Conservation (phyloP, 2,888 invertebrate species). For the Diarsia dahlii region DNA sequence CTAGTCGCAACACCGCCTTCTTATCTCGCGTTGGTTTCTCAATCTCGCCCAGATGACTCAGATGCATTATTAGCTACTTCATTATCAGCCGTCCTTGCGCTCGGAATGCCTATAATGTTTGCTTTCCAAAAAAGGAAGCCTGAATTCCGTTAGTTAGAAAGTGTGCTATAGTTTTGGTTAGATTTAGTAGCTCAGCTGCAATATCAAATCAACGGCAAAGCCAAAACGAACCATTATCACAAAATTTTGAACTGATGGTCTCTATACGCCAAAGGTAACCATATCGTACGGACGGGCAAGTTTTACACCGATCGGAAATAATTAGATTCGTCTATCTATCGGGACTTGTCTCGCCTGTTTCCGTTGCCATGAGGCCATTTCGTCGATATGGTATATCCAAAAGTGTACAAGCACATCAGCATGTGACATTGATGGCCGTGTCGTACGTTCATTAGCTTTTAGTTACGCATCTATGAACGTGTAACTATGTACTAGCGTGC, state of each 20-base stretch:
- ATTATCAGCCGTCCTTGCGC: constrained; percentile 58
- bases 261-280: neutral
- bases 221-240: neutral
- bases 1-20: constrained; percentile 68
- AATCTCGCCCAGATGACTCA: constrained; percentile 67
- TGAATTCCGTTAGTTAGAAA: constrained; percentile 41
- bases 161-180: constrained; percentile 22
- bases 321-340: constrained; percentile 42
- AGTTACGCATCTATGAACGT: constrained; percentile 55
- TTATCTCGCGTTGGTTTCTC: constrained; percentile 77
- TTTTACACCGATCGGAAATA: constrained; percentile 35
- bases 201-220: neutral
- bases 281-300: neutral
- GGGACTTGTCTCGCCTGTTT: constrained; percentile 30
- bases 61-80: constrained; percentile 53
- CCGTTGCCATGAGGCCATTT: constrained; percentile 35
- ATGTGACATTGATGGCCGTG: constrained; percentile 41
- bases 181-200: constrained; percentile 1
- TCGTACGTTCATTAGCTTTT: constrained; percentile 42
- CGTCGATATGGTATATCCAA: constrained; percentile 14
- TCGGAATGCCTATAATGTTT: constrained; percentile 38
- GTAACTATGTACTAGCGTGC: constrained; percentile 19
- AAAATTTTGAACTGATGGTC: neutral
- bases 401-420: constrained; percentile 24
- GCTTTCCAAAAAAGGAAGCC: constrained; percentile 25